phyloP scores from a whole-genome alignment of 2,888 invertebrate genomes.

The Carterocephalus palaemon region DNA sequence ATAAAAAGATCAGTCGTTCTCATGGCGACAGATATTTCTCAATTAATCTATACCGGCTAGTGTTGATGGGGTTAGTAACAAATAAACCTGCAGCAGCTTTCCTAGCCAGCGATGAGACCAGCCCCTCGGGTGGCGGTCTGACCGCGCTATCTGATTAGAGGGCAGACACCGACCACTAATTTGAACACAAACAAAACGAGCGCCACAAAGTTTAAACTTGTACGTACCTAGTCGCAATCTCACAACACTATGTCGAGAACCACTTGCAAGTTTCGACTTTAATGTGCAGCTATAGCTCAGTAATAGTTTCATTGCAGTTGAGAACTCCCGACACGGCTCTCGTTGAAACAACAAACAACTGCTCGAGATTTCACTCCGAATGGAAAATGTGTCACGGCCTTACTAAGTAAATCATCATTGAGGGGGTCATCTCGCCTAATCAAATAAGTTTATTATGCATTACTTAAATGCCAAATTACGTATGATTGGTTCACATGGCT shows the following conservation, averaged over 20 bases:
- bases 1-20: too few relatives aligned
- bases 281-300: conserved; percentile 17
- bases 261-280: conserved; percentile 9
- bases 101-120: too few relatives aligned
- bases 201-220: conserved; percentile 10
- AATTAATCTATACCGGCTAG: neutral
- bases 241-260: neutral
- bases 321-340: conserved; percentile 16
- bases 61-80: too few relatives aligned
- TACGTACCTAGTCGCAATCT: neutral
- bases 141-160: conserved; percentile 5
- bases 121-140: too few relatives aligned
- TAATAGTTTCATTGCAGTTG: conserved; percentile 21
- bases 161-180: conserved; percentile 4
- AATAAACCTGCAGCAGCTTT: too few relatives aligned
- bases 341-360: conserved; percentile 16
- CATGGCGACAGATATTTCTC: too few relatives aligned
- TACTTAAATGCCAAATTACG: too few relatives aligned
- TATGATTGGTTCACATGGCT: too few relatives aligned
- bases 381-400: conserved; percentile 11
- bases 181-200: conserved; percentile 7
- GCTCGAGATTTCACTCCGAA: conserved; percentile 1
- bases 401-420: neutral
- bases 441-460: too few relatives aligned
- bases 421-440: too few relatives aligned